These are phyloP conservation scores for Saccostrea echinata DNA, from an alignment of 1,140 invertebrate genomes.

Conservation along the genomic window DNA sequence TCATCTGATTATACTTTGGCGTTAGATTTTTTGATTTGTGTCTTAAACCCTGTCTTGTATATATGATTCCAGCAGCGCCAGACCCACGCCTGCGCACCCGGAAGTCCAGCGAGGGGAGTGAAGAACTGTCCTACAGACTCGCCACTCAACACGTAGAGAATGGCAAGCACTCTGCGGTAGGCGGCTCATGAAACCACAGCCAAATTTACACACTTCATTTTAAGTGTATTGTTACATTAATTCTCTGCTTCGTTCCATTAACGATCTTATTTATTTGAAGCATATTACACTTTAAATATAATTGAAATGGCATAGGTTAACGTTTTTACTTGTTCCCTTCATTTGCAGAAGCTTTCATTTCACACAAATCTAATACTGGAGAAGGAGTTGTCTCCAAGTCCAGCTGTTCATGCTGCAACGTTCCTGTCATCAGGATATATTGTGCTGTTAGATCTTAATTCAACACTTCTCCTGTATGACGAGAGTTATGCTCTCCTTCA, in stretches of 20 bases:
- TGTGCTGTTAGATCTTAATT: constrained; percentile 31
- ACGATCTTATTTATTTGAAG: not conserved
- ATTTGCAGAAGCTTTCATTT: constrained; percentile 28
- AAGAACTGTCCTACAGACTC: constrained; percentile 3
- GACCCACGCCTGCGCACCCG: constrained; percentile 19
- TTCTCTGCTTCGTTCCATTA: constrained; percentile 9
- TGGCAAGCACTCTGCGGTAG: constrained; percentile 22
- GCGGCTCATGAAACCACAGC: not conserved
- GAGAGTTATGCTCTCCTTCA: not conserved
- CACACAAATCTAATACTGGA: constrained; percentile 6
- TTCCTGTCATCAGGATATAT: constrained; percentile 18
- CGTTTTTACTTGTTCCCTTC: not conserved
- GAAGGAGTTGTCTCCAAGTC: constrained; percentile 24
- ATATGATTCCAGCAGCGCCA: not conserved
- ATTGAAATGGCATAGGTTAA: not conserved
- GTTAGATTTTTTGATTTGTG: not conserved
- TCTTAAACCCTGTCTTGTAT: not conserved
- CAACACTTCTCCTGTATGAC: constrained; percentile 10
- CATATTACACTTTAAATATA: not conserved
- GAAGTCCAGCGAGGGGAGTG: constrained; percentile 13
- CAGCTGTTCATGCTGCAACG: constrained; percentile 25
- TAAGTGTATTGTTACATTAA: not conserved
- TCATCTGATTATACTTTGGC: not conserved
- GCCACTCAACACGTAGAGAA: not conserved
- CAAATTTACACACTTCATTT: not conserved